phyloP scores from a whole-genome alignment of 1,140 invertebrate genomes.

The Brachionus rubens region DNA sequence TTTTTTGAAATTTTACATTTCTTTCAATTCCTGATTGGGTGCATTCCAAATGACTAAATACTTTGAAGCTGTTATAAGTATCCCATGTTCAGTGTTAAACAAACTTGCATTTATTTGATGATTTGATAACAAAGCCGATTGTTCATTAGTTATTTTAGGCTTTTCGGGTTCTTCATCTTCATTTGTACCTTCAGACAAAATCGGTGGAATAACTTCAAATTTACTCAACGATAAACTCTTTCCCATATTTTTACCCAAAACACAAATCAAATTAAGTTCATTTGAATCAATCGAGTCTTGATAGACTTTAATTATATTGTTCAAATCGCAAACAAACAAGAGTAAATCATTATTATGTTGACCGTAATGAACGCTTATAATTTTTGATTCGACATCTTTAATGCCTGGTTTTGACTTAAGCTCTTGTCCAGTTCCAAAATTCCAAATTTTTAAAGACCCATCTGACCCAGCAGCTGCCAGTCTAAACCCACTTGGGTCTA shows the following conservation, averaged over 20 bases:
- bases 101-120: background rate
- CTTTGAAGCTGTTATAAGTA: background rate
- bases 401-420: background rate
- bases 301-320: conserved; percentile 54
- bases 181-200: background rate
- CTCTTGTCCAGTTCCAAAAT: conserved; percentile 58
- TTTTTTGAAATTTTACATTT: background rate
- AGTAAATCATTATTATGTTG: conserved; percentile 51
- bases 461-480: conserved; percentile 55
- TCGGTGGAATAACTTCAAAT: background rate
- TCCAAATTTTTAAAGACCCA: conserved; percentile 59
- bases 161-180: background rate
- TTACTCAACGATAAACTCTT: background rate
- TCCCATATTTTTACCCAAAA: background rate
- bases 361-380: conserved; percentile 51
- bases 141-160: background rate
- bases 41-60: conserved; percentile 1
- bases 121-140: background rate
- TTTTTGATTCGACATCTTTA: conserved; percentile 50
- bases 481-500: conserved; percentile 56
- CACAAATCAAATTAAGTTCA: conserved; percentile 33
- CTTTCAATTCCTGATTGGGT: conserved; percentile 1
- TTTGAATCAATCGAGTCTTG: conserved; percentile 49
- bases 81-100: background rate
- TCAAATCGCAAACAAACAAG: conserved; percentile 53